Base-by-base conservation (phyloP, 2,797 vertebrate genomes). In the Denticeps clupeoides region DNA sequence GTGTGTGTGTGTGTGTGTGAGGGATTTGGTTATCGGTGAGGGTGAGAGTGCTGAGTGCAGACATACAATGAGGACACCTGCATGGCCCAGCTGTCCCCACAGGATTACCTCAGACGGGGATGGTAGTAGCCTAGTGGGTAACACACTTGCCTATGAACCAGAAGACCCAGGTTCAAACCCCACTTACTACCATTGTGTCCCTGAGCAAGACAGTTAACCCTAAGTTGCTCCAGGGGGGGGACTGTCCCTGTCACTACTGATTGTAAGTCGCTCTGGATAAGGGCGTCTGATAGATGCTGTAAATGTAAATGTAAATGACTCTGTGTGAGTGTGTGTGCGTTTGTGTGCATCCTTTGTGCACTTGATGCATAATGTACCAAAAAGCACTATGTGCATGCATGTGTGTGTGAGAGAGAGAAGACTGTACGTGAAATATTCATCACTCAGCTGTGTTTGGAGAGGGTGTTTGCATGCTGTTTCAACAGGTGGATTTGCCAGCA, bases 81-180 rank as follows among this genome's bases (percentile, higher is more conserved):
- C 48, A 49, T 54, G 31, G 24, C 44, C 54, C 49, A 53, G 26
- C 54, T 49, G 48, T 54, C 62, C 57, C 43, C 55, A 41, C 26
- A 55, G 55, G 51, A 64, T 58, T 60, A 58, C 43, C 25, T 47
- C 45, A 59, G 53, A 27, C 41, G n/a, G n/a, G n/a, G n/a, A n/a
- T n/a, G n/a, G n/a, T n/a, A n/a, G n/a, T n/a, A n/a, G n/a, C n/a
- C n/a, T n/a, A n/a, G n/a, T n/a, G n/a, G n/a, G n/a, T n/a, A n/a
- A n/a, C n/a, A n/a, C n/a, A n/a, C n/a, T n/a, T n/a, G n/a, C n/a
- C n/a, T n/a, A n/a, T n/a, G n/a, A n/a, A n/a, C n/a, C n/a, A n/a
- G n/a, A n/a, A n/a, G n/a, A n/a, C n/a, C n/a, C n/a, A n/a, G n/a
- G n/a, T n/a, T n/a, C n/a, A n/a, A n/a, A n/a, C n/a, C n/a, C n/a